Base-by-base conservation (phyloP, 2,888 invertebrate genomes). In the Bugulina stolonifera region DNA sequence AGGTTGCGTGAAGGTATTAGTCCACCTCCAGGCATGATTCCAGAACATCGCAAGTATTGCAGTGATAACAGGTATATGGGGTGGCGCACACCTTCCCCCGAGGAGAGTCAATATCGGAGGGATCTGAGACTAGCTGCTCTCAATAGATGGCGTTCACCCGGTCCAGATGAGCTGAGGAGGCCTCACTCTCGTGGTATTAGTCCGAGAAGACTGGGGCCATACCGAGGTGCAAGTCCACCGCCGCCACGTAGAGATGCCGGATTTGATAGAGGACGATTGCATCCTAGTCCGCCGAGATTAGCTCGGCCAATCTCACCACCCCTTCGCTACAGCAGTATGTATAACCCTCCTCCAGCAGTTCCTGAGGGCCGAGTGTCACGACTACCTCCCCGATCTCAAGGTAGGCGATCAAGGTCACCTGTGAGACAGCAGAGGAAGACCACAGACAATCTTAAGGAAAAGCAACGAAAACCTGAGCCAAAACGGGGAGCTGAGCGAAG, bases 1-100 rank as follows among this genome's bases (percentile, higher is more conserved):
- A 64, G 64, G 32, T 25, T 64, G 5, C 64, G 64, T 14, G 64
- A 64, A 64, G 64, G 64, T 14, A 32, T 22, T 25, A 64, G 64
- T 32, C 64, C 64, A 10, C 64, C 64, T 29, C 64, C 27, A 32
- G 29, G 32, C 34, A 29, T 64, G 10, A n/a, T 64, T 29, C 27
- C 64, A 14, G 25, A 22, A 25, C 64, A 22, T 32, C 32, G 10
- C 2, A 27, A 32, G 3, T 32, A 14, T 29, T 25, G 3, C 25
- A 32, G 27, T 64, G 64, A 64, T 64, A 2, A 3, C 32, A 64
- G 64, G 27, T 14, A n/a, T 10, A 32, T 14, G 2, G 10, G 2
- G 25, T 32, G 64, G 14, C 32, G 32, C 64, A 27, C 10, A 5
- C 64, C 64, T 14, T 27, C 64, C 32, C 64, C 34, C 5, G 57